A percentile compares a stretch with the other conserved stretches of the same genome.
Conservation (phyloP, 2,113 vertebrate species). For the Mesembrinibis cayennensis region DNA sequence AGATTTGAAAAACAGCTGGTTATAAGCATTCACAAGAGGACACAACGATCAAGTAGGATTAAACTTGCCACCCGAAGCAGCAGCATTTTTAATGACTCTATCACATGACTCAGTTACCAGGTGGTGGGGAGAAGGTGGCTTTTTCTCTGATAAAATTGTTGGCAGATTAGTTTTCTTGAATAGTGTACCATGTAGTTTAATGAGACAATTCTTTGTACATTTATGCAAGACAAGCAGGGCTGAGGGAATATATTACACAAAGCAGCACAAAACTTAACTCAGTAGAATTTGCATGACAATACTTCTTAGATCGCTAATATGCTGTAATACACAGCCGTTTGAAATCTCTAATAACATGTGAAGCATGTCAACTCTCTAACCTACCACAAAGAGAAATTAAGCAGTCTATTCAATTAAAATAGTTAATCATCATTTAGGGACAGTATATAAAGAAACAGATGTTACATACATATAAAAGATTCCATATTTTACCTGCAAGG, state of each 20-base stretch:
- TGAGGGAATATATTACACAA: neutral
- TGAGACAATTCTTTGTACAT: neutral
- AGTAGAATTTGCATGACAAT: neutral
- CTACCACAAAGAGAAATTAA: neutral
- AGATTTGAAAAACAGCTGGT: neutral
- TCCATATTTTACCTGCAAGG: neutral
- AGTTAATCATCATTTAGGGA: neutral
- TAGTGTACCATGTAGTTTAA: neutral
- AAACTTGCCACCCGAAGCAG: neutral
- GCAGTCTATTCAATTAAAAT: neutral
- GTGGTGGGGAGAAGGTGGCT: neutral
- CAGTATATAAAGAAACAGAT: neutral
- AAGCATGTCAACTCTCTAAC: neutral
- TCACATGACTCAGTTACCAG: neutral
- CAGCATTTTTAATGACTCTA: neutral
- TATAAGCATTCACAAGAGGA: constrained; percentile 26
- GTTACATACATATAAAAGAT: neutral
- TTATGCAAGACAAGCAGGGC: neutral
- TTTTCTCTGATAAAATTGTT: neutral
- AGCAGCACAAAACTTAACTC: neutral
- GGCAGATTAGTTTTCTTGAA: neutral
- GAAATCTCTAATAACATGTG: neutral
- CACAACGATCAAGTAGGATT: neutral
- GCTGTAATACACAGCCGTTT: neutral
- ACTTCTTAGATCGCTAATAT: neutral